Conservation (phyloP, 2,797 vertebrate genomes). For the Sternotherus odoratus region DNA sequence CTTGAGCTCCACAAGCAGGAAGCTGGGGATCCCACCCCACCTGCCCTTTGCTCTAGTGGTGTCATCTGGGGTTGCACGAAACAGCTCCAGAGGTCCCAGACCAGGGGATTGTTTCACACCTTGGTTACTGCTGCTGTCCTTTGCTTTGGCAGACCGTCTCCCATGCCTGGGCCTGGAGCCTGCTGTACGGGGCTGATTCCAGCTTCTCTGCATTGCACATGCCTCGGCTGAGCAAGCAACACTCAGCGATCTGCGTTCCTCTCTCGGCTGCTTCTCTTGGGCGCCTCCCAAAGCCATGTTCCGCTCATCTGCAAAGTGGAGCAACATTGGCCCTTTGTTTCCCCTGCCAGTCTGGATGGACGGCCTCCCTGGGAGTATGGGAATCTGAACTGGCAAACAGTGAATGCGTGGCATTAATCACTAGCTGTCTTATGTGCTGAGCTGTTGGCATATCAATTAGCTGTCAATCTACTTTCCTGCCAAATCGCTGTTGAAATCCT, state of each 20-base stretch:
- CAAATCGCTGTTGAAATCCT: background rate
- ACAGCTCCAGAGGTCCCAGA: background rate
- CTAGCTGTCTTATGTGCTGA: background rate
- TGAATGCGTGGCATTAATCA: background rate
- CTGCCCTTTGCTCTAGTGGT: background rate
- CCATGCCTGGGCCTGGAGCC: background rate
- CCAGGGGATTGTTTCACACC: background rate
- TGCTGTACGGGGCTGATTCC: background rate
- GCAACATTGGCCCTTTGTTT: background rate
- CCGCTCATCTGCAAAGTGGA: background rate
- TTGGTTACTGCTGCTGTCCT: background rate
- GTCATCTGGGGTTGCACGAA: background rate
- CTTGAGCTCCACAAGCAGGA: background rate
- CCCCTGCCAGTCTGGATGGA: background rate
- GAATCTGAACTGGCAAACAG: background rate
- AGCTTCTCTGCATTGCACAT: background rate
- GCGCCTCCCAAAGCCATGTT: background rate
- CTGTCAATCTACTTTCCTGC: background rate
- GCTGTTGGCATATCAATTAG: background rate
- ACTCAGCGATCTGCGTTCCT: background rate
- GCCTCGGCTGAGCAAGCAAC: background rate
- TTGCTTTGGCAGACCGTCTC: background rate
- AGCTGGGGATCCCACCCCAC: background rate
- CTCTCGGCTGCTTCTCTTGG: background rate
- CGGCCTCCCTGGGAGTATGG: background rate